These are phyloP conservation scores for Orthonychiurus folsomi DNA, from an alignment of 2,888 invertebrate genomes.

Conservation along the genomic window DNA sequence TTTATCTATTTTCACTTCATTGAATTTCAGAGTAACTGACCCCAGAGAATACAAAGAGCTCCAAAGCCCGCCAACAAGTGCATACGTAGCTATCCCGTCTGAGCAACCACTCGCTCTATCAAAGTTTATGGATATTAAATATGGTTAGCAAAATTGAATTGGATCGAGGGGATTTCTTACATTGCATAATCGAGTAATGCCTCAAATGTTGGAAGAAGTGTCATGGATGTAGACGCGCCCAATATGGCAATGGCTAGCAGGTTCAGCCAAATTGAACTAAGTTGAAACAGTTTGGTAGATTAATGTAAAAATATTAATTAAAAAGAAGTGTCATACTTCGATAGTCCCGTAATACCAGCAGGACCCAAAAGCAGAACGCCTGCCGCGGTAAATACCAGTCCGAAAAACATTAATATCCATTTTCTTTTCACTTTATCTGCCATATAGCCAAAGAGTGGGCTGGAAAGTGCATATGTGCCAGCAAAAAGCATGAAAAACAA, in stretches of 20 bases:
- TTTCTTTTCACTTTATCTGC: slow-evolving; percentile 60
- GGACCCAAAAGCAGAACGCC: slow-evolving; percentile 61
- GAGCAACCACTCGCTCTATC: slow-evolving; percentile 58
- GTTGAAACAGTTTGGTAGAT: neutral
- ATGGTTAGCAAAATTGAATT: neutral
- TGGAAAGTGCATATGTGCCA: slow-evolving; percentile 61
- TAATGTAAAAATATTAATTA: neutral
- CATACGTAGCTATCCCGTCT: slow-evolving; percentile 60
- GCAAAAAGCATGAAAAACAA: slow-evolving; percentile 63
- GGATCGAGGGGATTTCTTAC: slow-evolving; percentile 49
- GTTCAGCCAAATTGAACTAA: slow-evolving; percentile 58
- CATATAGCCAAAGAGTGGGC: slow-evolving; percentile 65
- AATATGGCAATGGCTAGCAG: slow-evolving; percentile 57
- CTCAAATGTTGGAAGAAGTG: slow-evolving; percentile 65
- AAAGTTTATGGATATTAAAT: slow-evolving; percentile 18
- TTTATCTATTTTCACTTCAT: too few relatives aligned
- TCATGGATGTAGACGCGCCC: slow-evolving; percentile 61
- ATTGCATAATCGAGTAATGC: slow-evolving; percentile 62
- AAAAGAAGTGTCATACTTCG: slow-evolving; percentile 48
- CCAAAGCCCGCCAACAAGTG: slow-evolving; percentile 66
- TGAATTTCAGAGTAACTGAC: neutral
- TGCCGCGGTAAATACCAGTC: slow-evolving; percentile 54
- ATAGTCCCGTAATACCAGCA: slow-evolving; percentile 49
- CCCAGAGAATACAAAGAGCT: slow-evolving; percentile 66
- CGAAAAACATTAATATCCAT: slow-evolving; percentile 66